Conservation (phyloP, 1,140 invertebrate species). For the Heliconius nattereri region DNA sequence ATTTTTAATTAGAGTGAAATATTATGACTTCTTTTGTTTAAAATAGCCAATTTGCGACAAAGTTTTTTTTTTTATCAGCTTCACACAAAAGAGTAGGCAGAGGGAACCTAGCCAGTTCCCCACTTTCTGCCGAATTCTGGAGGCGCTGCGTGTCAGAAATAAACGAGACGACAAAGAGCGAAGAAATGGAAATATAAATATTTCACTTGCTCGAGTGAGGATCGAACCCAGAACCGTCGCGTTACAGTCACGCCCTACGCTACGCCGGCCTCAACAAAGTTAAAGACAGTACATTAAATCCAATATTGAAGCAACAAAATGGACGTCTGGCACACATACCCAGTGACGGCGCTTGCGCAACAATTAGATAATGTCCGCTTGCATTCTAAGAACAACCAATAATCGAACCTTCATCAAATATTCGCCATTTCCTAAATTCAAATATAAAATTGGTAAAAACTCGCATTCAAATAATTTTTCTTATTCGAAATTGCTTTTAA, state of each 20-base stretch:
- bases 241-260: too few relatives aligned
- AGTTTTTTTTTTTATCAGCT: too few relatives aligned
- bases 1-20: background rate
- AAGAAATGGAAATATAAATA: too few relatives aligned
- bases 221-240: too few relatives aligned
- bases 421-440: background rate
- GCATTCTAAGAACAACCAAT: slow-evolving; percentile 41
- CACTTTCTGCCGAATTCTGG: too few relatives aligned
- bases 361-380: slow-evolving; percentile 59
- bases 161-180: too few relatives aligned
- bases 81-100: too few relatives aligned
- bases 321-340: slow-evolving; percentile 51
- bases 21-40: background rate
- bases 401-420: slow-evolving; percentile 38
- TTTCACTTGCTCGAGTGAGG: too few relatives aligned
- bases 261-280: background rate
- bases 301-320: slow-evolving; percentile 25
- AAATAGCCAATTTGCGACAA: background rate
- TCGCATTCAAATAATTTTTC: too few relatives aligned
- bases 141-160: too few relatives aligned
- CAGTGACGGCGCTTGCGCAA: slow-evolving; percentile 51
- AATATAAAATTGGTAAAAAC: background rate
- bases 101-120: too few relatives aligned
- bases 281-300: slow-evolving; percentile 7
- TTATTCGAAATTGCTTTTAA: background rate